Evolutionary conservation across 2,888 invertebrate species (phyloP).

Genomic region (Scrobipalpa atriplicella): DNA sequence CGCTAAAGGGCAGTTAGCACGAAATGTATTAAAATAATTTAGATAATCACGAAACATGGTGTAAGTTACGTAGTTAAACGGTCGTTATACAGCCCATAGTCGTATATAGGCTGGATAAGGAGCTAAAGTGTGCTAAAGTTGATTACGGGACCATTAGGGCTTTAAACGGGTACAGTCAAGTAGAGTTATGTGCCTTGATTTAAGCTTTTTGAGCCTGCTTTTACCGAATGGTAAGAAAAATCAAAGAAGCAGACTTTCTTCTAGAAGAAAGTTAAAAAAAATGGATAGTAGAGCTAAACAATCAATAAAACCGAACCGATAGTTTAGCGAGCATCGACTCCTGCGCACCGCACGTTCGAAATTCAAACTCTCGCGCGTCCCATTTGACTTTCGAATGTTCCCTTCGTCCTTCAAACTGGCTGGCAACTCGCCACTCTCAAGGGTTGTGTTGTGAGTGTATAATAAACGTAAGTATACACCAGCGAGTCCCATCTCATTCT

Average conservation of each 20-base stretch:
- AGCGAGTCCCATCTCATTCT: background rate
- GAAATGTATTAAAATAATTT: background rate
- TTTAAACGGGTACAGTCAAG: background rate
- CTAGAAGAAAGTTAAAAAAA: no score
- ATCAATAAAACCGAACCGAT: no score
- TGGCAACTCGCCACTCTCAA: background rate
- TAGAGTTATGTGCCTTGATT: background rate
- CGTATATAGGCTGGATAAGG: conserved; percentile 6
- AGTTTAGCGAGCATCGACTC: no score
- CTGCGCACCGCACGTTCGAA: no score
- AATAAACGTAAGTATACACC: conserved; percentile 14
- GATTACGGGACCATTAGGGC: conserved; percentile 9
- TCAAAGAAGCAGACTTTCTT: no score
- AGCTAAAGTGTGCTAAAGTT: background rate
- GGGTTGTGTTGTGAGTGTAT: background rate
- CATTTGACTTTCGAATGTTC: background rate
- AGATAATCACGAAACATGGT: conserved; percentile 7
- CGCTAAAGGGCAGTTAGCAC: background rate
- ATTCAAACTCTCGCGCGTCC: no score
- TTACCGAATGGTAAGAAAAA: no score
- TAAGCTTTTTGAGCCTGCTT: background rate
- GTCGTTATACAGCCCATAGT: background rate
- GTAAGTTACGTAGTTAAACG: background rate
- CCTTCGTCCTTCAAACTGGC: background rate
- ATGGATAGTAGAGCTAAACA: no score